Base-by-base conservation (phyloP, 2,888 invertebrate genomes). In the Octonoba sinensis region DNA sequence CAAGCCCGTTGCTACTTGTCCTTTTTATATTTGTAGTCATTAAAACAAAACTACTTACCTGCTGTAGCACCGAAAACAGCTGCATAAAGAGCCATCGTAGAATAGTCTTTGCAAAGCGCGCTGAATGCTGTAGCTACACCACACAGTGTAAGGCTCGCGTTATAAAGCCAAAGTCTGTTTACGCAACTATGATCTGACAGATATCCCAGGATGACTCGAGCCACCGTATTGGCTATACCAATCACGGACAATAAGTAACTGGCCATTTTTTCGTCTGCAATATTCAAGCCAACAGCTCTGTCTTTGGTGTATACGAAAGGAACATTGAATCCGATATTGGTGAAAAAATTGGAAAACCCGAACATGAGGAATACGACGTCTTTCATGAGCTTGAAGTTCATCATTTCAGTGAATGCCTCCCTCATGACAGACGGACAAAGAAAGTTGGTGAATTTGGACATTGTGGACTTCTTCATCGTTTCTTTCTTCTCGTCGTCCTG, bases 241-340 rank as follows among this genome's bases (percentile, higher is more conserved):
- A 96, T 94, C 70, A 93, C 91, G 20, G 95, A 92, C 85, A 96
- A 90, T 76, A 96, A 90, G 87, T 92, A 92, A 86, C 93, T 92
- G 6, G 93, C 92, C 57, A 64, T 51, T 3, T 59, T 46, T 57
- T 90, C 89, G 73, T 91, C 90, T 20, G 89, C 87, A 47, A 94
- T 89, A 1, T 90, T 91, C 69, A 93, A 87, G 0, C 88, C 88
- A 82, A 93, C 90, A 15, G 94, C 94, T 90, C 93, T 92, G 65
- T 94, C 92, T 90, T 93, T 93, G 82, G 94, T 91, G 87, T 95
- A 97, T 71, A 96, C 93, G 88, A 96, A 96, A 49, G 97, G 97
- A 87, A 97, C 92, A 88, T 96, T 96, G 90, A 96, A 97, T 83
- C 97, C 97, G 87, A 97, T 93, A 88, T 96, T 97, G 59, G 96